These are phyloP conservation scores for Ginglymostoma cirratum DNA, from an alignment of 2,113 vertebrate species.

Conservation along the genomic window DNA sequence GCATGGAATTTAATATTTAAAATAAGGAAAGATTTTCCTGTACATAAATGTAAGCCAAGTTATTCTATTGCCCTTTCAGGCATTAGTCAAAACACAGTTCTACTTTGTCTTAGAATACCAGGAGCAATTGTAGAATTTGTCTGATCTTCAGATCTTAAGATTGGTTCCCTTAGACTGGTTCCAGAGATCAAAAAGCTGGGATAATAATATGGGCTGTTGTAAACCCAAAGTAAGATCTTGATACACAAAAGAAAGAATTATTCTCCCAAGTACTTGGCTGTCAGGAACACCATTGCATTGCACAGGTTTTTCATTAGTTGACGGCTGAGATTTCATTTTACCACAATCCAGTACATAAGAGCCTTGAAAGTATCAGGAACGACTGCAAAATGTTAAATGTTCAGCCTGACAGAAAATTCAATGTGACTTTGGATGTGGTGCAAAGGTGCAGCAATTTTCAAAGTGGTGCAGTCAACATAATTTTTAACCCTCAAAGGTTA, in stretches of 20 bases:
- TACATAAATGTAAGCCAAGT: neutral
- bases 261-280: neutral
- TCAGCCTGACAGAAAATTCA: neutral
- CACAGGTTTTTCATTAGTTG: neutral
- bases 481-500: neutral
- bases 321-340: neutral
- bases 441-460: neutral
- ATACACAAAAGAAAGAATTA: neutral
- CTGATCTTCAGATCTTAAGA: neutral
- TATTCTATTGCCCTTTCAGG: neutral
- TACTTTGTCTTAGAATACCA: neutral
- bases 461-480: neutral
- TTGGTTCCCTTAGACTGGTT: neutral
- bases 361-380: neutral
- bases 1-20: neutral
- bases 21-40: neutral
- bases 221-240: neutral
- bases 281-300: neutral
- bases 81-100: neutral
- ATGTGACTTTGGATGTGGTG: neutral
- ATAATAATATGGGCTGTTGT: neutral
- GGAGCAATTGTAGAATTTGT: neutral
- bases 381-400: neutral
- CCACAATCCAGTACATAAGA: neutral
- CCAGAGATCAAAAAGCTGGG: neutral